phyloP scores from a whole-genome alignment of 2,113 vertebrate species.

The Condylura cristata region DNA sequence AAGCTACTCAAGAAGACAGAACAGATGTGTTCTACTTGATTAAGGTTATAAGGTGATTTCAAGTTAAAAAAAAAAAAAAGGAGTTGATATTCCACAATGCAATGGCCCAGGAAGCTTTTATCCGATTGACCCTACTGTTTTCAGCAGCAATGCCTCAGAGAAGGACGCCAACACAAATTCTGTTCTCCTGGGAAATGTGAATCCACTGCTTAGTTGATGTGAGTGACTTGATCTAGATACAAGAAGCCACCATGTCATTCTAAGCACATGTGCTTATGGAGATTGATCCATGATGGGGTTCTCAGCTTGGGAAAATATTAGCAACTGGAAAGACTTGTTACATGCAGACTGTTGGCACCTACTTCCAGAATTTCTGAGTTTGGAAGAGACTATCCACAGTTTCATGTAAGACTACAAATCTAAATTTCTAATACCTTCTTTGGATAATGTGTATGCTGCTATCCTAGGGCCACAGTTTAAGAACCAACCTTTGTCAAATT shows the following conservation, averaged over 20 bases:
- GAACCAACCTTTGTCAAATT: neutral
- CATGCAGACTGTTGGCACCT: neutral
- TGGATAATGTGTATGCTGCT: no score
- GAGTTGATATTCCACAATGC: neutral
- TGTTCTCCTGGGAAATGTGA: neutral
- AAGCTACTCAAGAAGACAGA: neutral
- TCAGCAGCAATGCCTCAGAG: neutral
- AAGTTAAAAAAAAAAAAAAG: neutral
- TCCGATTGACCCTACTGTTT: neutral
- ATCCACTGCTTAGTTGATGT: neutral
- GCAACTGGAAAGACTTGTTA: neutral
- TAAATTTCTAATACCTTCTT: no score
- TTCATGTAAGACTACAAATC: no score
- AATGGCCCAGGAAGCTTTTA: neutral
- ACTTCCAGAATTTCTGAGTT: neutral
- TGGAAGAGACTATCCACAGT: neutral
- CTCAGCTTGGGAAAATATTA: neutral
- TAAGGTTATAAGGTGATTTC: slow-evolving; percentile 10
- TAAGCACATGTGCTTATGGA: neutral
- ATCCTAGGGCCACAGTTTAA: neutral
- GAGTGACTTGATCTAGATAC: neutral
- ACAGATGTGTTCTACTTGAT: neutral
- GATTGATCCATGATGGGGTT: neutral
- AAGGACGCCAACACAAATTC: neutral
- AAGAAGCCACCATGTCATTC: neutral